Conservation (phyloP, 2,888 invertebrate species). For the Sarcophaga variegata region DNA sequence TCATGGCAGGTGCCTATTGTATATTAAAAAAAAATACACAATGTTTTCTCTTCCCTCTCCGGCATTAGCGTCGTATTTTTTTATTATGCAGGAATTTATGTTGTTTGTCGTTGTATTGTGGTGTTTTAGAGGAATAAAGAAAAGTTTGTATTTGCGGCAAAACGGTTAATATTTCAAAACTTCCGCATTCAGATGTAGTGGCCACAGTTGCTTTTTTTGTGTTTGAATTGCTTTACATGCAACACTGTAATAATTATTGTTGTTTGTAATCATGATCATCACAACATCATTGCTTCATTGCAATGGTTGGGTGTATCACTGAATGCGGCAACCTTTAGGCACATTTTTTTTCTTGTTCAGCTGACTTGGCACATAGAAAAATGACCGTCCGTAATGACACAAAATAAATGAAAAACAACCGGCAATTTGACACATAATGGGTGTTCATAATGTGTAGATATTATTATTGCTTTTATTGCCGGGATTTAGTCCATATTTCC, state of each 20-base stretch:
- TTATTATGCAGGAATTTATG: constrained; percentile 28
- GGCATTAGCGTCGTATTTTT: background rate
- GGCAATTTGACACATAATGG: constrained; percentile 17
- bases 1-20: constrained; percentile 67
- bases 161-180: constrained; percentile 60
- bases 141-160: constrained; percentile 48
- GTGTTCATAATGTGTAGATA: constrained; percentile 35
- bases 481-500: too few relatives aligned
- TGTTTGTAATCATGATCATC: background rate
- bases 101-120: background rate
- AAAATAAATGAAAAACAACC: background rate
- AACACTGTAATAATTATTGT: constrained; percentile 39
- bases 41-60: constrained; percentile 9
- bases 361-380: constrained; percentile 10
- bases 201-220: constrained; percentile 52
- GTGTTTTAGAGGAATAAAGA: too few relatives aligned
- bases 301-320: background rate
- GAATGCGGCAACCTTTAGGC: constrained; percentile 1
- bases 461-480: constrained; percentile 25
- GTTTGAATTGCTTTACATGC: constrained; percentile 54
- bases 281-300: background rate
- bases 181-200: constrained; percentile 65
- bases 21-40: constrained; percentile 5
- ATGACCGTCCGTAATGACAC: background rate
- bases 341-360: constrained; percentile 12